These are phyloP conservation scores for Drosophila sordidapex DNA, from an alignment of 2,888 invertebrate genomes.

Conservation along the genomic window DNA sequence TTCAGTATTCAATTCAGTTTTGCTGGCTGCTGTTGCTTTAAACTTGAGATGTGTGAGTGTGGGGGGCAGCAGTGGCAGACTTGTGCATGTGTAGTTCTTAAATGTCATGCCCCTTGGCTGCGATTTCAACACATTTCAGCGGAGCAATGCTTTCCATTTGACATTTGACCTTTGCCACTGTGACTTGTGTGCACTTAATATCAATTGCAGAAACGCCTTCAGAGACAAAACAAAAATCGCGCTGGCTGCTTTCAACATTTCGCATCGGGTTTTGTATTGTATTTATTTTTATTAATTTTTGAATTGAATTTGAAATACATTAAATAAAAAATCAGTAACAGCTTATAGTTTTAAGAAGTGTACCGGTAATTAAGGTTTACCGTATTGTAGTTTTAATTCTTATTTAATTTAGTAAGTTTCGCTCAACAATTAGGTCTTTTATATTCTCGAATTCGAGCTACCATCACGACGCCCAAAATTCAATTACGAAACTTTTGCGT, in stretches of 20 bases:
- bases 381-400: background rate
- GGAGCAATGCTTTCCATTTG: background rate
- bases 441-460: background rate
- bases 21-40: background rate
- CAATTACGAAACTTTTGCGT: background rate
- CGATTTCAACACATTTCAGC: background rate
- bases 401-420: background rate
- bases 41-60: background rate
- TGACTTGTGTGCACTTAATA: background rate
- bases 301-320: background rate
- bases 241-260: background rate
- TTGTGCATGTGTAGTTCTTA: background rate
- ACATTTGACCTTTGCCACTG: slow-evolving; percentile 9
- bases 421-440: background rate
- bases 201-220: background rate
- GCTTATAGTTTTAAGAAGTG: background rate
- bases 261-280: background rate
- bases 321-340: background rate
- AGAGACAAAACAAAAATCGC: background rate
- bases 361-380: background rate
- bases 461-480: background rate
- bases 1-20: background rate
- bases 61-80: background rate
- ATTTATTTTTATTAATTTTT: background rate
- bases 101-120: slow-evolving; percentile 1